These are phyloP conservation scores for Cheumatopsyche charites DNA, from an alignment of 1,140 invertebrate species.

Conservation along the genomic window DNA sequence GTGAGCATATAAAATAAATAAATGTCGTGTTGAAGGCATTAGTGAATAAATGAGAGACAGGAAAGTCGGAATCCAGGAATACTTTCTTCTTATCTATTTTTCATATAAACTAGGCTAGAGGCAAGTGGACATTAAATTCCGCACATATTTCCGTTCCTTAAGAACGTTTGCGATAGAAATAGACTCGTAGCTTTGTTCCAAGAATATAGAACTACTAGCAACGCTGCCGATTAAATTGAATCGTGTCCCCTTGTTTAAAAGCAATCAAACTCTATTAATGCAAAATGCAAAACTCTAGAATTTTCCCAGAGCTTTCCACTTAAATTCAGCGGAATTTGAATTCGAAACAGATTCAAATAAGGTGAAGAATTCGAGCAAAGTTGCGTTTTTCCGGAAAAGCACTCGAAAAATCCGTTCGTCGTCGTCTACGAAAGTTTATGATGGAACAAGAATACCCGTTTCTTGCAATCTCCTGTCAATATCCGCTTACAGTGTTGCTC, in stretches of 20 bases:
- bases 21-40: too few species aligned
- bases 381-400: too few species aligned
- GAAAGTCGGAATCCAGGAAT: conserved; percentile 27
- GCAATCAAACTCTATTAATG: too few species aligned
- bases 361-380: too few species aligned
- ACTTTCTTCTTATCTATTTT: conserved; percentile 29
- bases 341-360: too few species aligned
- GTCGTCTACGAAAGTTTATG: conserved; percentile 19
- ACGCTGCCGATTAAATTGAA: too few species aligned
- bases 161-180: conserved; percentile 10
- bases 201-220: conserved; percentile 7
- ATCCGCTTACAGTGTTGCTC: conserved; percentile 17
- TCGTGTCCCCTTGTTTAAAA: too few species aligned
- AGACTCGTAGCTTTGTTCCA: conserved; percentile 26
- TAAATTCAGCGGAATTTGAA: too few species aligned
- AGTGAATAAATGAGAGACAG: neutral
- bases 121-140: conserved; percentile 31
- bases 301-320: too few species aligned
- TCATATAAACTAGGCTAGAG: conserved; percentile 27
- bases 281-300: too few species aligned
- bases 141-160: conserved; percentile 25
- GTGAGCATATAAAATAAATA: neutral
- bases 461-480: conserved; percentile 35
- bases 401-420: neutral
- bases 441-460: conserved; percentile 22